These are phyloP conservation scores for Asarcornis scutulata DNA, from an alignment of 2,113 vertebrate species.

Conservation along the genomic window DNA sequence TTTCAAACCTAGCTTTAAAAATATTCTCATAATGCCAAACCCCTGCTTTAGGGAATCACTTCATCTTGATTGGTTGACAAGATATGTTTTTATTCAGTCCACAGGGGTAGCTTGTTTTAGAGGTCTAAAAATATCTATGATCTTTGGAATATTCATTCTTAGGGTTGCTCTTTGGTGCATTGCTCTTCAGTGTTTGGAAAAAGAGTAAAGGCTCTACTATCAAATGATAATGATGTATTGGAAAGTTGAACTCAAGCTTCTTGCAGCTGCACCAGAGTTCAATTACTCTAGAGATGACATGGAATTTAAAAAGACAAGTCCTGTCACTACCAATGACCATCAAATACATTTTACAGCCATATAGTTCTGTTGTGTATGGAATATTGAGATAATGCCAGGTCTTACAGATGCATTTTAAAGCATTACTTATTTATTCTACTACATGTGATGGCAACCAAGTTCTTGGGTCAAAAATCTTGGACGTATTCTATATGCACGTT, in stretches of 20 bases:
- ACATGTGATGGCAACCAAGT: neutral
- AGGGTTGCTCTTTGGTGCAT: neutral
- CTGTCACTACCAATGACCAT: conserved; percentile 51
- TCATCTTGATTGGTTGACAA: neutral
- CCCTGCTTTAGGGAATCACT: neutral
- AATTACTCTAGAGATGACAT: conserved; percentile 29
- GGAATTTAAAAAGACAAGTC: conserved; percentile 49
- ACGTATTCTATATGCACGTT: neutral
- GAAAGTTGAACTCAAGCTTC: conserved; percentile 39
- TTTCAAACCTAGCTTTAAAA: conserved; percentile 25
- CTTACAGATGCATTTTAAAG: conserved; percentile 3
- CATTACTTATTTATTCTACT: neutral
- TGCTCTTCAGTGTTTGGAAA: neutral
- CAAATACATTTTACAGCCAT: conserved; percentile 32
- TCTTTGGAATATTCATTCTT: conserved; percentile 10
- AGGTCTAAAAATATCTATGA: neutral
- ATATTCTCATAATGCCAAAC: neutral
- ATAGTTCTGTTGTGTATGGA: neutral
- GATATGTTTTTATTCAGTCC: conserved; percentile 3
- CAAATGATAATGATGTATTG: conserved; percentile 24
- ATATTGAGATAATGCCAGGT: conserved; percentile 21
- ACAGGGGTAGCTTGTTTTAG: neutral
- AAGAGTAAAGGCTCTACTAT: conserved; percentile 7
- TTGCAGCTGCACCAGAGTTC: conserved; percentile 21
- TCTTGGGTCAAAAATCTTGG: conserved; percentile 14